Percentiles rank a stretch among this genome's conserved stretches.
Evolutionary conservation across 2,797 vertebrate species (phyloP).

Genomic region (Myoxocephalus aenaeus): DNA sequence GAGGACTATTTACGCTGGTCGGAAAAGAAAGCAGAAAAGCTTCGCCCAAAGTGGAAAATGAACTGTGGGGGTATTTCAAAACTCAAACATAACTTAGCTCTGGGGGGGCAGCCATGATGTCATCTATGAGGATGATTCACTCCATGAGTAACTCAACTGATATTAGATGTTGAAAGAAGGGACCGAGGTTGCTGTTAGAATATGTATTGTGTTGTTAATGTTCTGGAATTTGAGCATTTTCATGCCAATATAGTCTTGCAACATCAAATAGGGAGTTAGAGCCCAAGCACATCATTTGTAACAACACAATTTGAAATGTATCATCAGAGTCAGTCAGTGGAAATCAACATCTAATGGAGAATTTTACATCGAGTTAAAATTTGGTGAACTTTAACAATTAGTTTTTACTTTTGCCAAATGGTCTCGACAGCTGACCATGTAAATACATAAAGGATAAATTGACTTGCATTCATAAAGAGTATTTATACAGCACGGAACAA

Average conservation of each 20-base stretch:
- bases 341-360: too few species aligned
- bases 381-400: too few species aligned
- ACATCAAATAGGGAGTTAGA: too few species aligned
- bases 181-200: background rate
- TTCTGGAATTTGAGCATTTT: background rate
- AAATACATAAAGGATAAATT: too few species aligned
- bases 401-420: too few species aligned
- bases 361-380: too few species aligned
- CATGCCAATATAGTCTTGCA: background rate
- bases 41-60: constrained; percentile 61
- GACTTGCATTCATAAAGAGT: too few species aligned
- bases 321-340: too few species aligned
- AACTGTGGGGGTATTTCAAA: constrained; percentile 54
- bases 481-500: too few species aligned
- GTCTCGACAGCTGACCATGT: too few species aligned
- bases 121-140: constrained; percentile 58
- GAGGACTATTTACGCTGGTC: constrained; percentile 67
- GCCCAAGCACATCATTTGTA: too few species aligned
- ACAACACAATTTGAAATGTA: too few species aligned
- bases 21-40: constrained; percentile 65
- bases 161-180: constrained; percentile 6
- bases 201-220: background rate
- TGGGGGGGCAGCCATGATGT: constrained; percentile 55
- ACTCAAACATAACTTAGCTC: constrained; percentile 47
- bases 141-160: constrained; percentile 26